Conservation (phyloP, 2,113 vertebrate species). For the Triplophysa siluroides region DNA sequence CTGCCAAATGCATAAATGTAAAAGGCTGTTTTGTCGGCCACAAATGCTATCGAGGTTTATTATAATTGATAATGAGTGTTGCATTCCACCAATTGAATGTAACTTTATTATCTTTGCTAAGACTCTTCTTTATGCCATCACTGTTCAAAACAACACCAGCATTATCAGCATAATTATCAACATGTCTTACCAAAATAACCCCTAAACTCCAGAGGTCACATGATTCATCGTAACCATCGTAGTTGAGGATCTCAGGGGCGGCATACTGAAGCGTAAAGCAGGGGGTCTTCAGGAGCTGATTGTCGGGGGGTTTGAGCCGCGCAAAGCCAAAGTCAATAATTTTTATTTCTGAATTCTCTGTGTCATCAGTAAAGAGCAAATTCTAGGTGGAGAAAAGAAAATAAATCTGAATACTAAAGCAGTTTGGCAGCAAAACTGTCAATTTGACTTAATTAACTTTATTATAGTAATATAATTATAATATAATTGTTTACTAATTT, state of each 20-base stretch:
- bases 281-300: slow-evolving; percentile 94
- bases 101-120: too few species aligned
- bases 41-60: too few species aligned
- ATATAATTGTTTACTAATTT: too few species aligned
- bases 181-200: slow-evolving; percentile 89
- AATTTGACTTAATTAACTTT: not conserved
- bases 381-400: slow-evolving; percentile 78
- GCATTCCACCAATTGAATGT: too few species aligned
- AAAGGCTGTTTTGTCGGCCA: too few species aligned
- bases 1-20: too few species aligned
- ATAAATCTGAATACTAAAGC: not conserved
- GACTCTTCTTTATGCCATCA: too few species aligned
- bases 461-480: too few species aligned
- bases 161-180: not conserved
- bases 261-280: slow-evolving; percentile 98
- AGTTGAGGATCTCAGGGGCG: slow-evolving; percentile 92
- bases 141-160: too few species aligned
- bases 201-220: slow-evolving; percentile 99
- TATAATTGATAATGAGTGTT: too few species aligned
- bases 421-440: not conserved
- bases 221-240: slow-evolving; percentile 94
- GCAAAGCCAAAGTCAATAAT: slow-evolving; percentile 98
- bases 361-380: slow-evolving; percentile 94
- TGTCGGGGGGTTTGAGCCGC: slow-evolving; percentile 93
- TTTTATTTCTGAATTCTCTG: slow-evolving; percentile 95